These are phyloP conservation scores for Synergus itoensis DNA, from an alignment of 2,888 invertebrate species.

Conservation along the genomic window DNA sequence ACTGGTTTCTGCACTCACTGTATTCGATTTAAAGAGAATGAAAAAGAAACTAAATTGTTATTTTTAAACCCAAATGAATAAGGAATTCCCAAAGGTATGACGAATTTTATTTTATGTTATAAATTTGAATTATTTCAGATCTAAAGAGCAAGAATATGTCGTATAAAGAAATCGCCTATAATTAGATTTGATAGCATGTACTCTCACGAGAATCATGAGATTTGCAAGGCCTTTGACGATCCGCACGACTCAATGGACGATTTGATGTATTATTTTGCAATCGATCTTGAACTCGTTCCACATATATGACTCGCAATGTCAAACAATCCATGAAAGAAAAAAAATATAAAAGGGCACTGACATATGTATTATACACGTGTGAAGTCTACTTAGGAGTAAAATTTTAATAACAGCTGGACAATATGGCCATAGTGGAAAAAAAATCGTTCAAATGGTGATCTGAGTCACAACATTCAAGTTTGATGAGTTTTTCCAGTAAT, in stretches of 20 bases:
- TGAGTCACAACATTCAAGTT: slow-evolving; percentile 33
- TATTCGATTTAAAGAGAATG: too few relatives aligned
- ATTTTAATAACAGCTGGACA: slow-evolving; percentile 30
- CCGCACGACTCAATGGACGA: slow-evolving; percentile 18
- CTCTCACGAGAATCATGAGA: slow-evolving; percentile 30
- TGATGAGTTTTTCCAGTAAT: slow-evolving; percentile 26
- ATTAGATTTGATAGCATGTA: slow-evolving; percentile 27
- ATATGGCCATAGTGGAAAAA: slow-evolving; percentile 31
- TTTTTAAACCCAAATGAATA: too few relatives aligned
- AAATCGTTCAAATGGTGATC: slow-evolving; percentile 28
- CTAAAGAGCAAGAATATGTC: neutral
- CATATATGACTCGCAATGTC: slow-evolving; percentile 39
- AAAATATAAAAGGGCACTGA: slow-evolving; percentile 33
- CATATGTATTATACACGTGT: slow-evolving; percentile 22
- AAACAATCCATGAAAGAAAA: slow-evolving; percentile 33
- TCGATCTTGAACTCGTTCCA: slow-evolving; percentile 41
- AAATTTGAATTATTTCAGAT: neutral
- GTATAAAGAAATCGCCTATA: neutral
- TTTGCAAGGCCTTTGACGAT: slow-evolving; percentile 38
- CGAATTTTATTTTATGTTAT: neutral
- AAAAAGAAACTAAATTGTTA: too few relatives aligned
- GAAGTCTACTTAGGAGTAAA: slow-evolving; percentile 26
- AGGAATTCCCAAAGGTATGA: too few relatives aligned
- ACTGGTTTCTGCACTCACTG: too few relatives aligned
- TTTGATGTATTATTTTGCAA: slow-evolving; percentile 38